Base-by-base conservation (phyloP, 2,888 invertebrate species). In the Caenorhabditis zanzibari region DNA sequence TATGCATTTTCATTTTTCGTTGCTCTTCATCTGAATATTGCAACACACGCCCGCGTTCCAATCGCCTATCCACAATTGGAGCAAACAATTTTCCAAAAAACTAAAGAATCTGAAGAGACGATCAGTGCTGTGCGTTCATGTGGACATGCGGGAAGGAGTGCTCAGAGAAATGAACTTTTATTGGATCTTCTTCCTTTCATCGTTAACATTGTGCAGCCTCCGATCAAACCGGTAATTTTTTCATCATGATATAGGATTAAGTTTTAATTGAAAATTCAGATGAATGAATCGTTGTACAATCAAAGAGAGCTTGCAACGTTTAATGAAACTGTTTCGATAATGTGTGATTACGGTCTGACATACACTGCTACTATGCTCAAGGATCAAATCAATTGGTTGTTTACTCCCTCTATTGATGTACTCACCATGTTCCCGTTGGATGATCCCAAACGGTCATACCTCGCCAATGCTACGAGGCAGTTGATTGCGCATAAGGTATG, bases 341-440 rank as follows among this genome's bases (percentile, higher is more conserved):
- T 84, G 84, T 64, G 72, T 44, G 81, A 81, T 35, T 84, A 84
- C 54, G 79, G 81, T 12, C 38, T 87, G 44, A 84, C 85, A 2
- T 87, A 82, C 49, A 69, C 76, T 0, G 66, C 85, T 2, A 79
- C 81, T 0, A 79, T 85, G 75, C 59, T 82, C 35, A 85, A 84
- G 44, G 76, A 77, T 41, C 84, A 87, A 59, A 61, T 85, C 12
- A 85, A 86, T 61, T 95, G 94, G 91, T 92, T 86, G 93, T 93
- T 96, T 49, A 96, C 96, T 90, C 97, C 97, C 81, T 94, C 96
- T 91, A 93, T 96, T 14, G 95, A 96, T 89, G 95, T 95, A 85
- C 90, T 95, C 0, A 94, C 94, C 0, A 89, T 92, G 77, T 95
- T 94, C 88, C 92, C 93, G 28, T 49, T 88, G 14, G 84, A 85